These are phyloP conservation scores for Falco biarmicus DNA, from an alignment of 2,797 vertebrate species.

Conservation along the genomic window DNA sequence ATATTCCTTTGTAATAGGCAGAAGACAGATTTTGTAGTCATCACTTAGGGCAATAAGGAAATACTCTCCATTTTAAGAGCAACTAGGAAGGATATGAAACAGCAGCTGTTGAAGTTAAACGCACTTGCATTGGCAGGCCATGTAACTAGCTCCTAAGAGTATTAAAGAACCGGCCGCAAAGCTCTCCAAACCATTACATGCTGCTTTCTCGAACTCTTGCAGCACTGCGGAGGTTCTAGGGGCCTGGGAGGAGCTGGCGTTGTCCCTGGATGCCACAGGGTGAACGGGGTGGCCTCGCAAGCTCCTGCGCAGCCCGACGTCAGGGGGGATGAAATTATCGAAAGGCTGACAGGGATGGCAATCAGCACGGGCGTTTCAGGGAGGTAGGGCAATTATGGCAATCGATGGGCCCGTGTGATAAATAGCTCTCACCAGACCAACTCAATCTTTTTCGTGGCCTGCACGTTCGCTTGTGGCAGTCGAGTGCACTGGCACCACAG, in stretches of 20 bases:
- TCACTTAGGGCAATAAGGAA: neutral
- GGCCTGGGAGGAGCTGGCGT: neutral
- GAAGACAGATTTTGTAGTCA: neutral
- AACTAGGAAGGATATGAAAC: neutral
- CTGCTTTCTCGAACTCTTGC: neutral
- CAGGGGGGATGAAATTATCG: neutral
- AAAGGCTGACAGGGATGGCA: neutral
- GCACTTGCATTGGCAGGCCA: neutral
- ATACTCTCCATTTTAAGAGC: neutral
- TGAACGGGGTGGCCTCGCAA: neutral
- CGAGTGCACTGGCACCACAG: neutral
- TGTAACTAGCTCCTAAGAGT: neutral
- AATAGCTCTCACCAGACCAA: neutral
- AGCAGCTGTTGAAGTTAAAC: neutral
- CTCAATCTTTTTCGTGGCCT: neutral
- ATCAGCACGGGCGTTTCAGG: neutral
- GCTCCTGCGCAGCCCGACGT: neutral
- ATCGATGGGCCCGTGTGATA: neutral
- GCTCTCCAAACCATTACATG: neutral
- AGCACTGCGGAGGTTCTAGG: neutral
- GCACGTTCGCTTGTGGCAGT: neutral
- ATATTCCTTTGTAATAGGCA: neutral
- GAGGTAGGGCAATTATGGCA: neutral
- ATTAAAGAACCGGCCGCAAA: neutral
- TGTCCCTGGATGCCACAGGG: too few relatives aligned